Base-by-base conservation (phyloP, 2,888 invertebrate species). In the Aquatica leii region DNA sequence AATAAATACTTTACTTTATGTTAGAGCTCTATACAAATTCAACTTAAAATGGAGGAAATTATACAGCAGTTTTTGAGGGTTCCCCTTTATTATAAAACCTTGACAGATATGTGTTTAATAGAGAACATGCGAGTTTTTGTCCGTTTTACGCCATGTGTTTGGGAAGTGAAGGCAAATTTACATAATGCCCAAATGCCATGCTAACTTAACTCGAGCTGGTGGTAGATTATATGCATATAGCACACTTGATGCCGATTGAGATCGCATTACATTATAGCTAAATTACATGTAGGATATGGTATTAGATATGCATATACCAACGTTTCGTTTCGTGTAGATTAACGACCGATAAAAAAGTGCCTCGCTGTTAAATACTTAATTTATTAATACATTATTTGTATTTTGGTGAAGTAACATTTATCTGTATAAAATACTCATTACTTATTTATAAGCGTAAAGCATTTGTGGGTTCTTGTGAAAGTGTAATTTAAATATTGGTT, bases 101-200 rank as follows among this genome's bases (percentile, higher is more conserved):
- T 69, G 69, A 65, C 68, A 71, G 71, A 73, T 73, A 71, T 68
- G 73, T 69, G 72, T 76, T 74, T 75, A 74, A 75, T 76, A 71
- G 70, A 62, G 71, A 70, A 62, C 66, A 69, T 69, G 68, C 65
- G 70, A 70, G 68, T 74, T 72, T 74, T 69, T 69, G 65, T 61
- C 59, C 52, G 59, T 64, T 63, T 66, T 71, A 67, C 74, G 73
- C 75, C 78, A 77, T 76, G 75, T 77, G 77, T 69, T n/a, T 67
- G 52, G 43, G 54, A 61, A 49, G 56, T 57, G 60, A 71, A 67
- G 59, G 62, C 58, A 37, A 57, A 78, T 78, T 78, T 78, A 71
- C 78, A 77, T 78, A 78, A 78, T 78, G 75, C 74, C 76, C 76
- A 71, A 77, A 77, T 74, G 74, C 74, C 76, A 75, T 73, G 76